phyloP scores from a whole-genome alignment of 2,113 vertebrate species.

The Epinephelus moara region DNA sequence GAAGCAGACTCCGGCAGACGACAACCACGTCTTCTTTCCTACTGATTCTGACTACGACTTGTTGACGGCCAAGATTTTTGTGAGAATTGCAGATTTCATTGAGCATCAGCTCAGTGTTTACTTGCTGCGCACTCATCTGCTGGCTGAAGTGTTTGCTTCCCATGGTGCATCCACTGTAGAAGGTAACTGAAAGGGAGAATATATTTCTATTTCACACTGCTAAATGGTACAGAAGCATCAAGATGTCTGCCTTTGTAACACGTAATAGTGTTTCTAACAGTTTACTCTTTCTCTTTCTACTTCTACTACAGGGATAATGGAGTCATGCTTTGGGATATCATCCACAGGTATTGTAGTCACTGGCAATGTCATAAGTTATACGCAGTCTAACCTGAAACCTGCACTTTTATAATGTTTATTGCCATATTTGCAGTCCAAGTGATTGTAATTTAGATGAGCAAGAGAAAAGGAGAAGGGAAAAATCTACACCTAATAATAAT shows the following conservation, averaged over 20 bases:
- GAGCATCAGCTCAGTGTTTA: conserved; percentile 82
- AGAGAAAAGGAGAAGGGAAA: background rate
- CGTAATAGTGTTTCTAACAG: no score
- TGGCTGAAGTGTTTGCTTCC: conserved; percentile 84
- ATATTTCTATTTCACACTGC: background rate
- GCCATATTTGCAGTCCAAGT: background rate
- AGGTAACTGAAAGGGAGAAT: conserved; percentile 65
- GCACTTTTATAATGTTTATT: background rate
- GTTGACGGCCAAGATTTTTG: conserved; percentile 85
- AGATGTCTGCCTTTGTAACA: no score
- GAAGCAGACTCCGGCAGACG: conserved; percentile 63
- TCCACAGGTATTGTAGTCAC: conserved; percentile 71
- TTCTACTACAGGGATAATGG: conserved; percentile 58
- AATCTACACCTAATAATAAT: background rate
- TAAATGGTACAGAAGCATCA: no score
- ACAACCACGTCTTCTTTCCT: conserved; percentile 82
- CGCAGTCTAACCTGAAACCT: background rate
- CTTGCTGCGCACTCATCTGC: conserved; percentile 72
- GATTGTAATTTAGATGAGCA: background rate
- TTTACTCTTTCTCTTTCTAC: conserved; percentile 33
- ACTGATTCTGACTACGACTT: conserved; percentile 81
- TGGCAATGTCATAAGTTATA: background rate
- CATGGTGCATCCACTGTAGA: conserved; percentile 82
- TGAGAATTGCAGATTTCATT: conserved; percentile 81
- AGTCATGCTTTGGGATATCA: conserved; percentile 75